phyloP scores from a whole-genome alignment of 2,113 vertebrate genomes.

The Osmerus mordax region DNA sequence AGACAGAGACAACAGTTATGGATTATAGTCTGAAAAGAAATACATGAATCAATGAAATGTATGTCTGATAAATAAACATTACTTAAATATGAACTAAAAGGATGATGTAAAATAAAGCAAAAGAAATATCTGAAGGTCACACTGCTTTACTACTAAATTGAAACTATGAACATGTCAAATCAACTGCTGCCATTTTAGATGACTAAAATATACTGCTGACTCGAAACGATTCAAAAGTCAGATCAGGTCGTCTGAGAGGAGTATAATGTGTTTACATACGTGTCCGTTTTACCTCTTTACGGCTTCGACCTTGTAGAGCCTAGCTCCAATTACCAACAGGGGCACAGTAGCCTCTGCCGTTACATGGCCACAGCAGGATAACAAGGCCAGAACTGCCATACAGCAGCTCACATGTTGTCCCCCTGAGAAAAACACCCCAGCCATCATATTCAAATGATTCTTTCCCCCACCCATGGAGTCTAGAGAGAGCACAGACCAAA shows the following conservation, averaged over 20 bases:
- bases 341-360: conserved; percentile 56
- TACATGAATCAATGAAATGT: too few relatives aligned
- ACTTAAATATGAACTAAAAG: too few relatives aligned
- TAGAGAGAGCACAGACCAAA: conserved; percentile 2
- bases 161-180: conserved; percentile 45
- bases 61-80: too few relatives aligned
- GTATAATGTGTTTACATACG: background rate
- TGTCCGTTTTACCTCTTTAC: background rate
- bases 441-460: conserved; percentile 60
- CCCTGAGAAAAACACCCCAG: conserved; percentile 55
- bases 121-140: background rate
- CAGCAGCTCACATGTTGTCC: conserved; percentile 43
- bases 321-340: conserved; percentile 45
- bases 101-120: too few relatives aligned
- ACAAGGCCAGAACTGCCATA: conserved; percentile 34
- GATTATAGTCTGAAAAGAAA: too few relatives aligned
- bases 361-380: conserved; percentile 58
- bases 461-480: conserved; percentile 33
- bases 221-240: background rate
- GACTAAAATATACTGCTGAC: background rate
- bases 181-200: conserved; percentile 44
- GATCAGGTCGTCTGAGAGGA: background rate
- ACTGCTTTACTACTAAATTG: background rate
- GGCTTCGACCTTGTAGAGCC: conserved; percentile 35
- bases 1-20: too few relatives aligned